phyloP scores from a whole-genome alignment of 2,888 invertebrate genomes.

The Amblyteles armatorius region DNA sequence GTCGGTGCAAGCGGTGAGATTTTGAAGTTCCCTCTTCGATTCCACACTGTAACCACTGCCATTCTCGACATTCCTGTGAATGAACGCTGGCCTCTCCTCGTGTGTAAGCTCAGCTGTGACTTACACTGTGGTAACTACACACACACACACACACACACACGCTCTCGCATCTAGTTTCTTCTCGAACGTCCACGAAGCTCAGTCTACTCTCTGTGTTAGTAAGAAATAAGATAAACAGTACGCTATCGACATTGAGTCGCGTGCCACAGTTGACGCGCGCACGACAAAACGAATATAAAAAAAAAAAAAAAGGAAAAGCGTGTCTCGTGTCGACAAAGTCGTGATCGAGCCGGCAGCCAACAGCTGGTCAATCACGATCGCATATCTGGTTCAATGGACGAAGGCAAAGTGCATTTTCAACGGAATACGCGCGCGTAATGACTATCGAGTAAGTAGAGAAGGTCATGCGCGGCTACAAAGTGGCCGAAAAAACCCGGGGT shows the following conservation, averaged over 20 bases:
- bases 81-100: constrained; percentile 35
- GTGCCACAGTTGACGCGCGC: constrained; percentile 47
- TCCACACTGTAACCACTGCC: neutral
- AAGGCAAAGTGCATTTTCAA: constrained; percentile 25
- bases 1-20: constrained; percentile 2
- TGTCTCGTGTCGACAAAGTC: constrained; percentile 34
- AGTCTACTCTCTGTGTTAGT: neutral
- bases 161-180: constrained; percentile 1
- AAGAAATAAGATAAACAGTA: constrained; percentile 11
- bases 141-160: neutral
- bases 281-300: neutral
- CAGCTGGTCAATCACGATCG: constrained; percentile 51
- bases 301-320: neutral
- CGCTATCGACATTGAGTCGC: neutral
- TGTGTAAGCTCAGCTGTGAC: constrained; percentile 60
- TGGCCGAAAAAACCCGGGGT: neutral
- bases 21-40: constrained; percentile 33
- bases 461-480: constrained; percentile 21
- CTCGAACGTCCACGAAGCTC: constrained; percentile 50
- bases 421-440: constrained; percentile 9
- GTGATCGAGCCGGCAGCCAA: constrained; percentile 40
- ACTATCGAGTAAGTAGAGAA: neutral
- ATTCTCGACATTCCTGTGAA: constrained; percentile 58
- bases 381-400: constrained; percentile 45
- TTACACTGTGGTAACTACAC: neutral